A percentile compares a stretch with the other conserved stretches of the same genome.
Evolutionary conservation across 2,888 invertebrate genomes (phyloP).

Genomic region (Trichogramma evanescens): DNA sequence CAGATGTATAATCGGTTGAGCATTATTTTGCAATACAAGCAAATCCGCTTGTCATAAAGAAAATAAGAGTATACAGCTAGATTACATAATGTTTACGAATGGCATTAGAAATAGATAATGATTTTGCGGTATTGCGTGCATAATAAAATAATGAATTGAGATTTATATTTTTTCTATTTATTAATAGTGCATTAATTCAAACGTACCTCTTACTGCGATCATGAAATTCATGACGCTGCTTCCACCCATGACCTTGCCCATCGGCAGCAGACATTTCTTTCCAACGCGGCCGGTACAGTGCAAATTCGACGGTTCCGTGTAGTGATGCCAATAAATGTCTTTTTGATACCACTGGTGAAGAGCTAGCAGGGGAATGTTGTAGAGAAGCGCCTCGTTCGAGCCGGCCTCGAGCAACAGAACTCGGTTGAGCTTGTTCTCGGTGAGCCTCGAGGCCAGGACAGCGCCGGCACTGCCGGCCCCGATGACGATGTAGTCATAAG

Average conservation of each 20-base stretch:
- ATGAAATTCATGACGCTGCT: conserved; percentile 2
- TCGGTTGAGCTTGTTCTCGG: background rate
- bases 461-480: conserved; percentile 2
- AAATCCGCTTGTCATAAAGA: no score
- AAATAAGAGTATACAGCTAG: no score
- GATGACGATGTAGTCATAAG: conserved; percentile 2
- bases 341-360: background rate
- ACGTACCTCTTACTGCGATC: conserved; percentile 7
- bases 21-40: no score
- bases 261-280: background rate
- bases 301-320: background rate
- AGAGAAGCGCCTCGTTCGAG: background rate
- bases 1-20: no score
- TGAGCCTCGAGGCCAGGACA: background rate
- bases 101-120: no score
- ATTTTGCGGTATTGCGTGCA: no score
- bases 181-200: background rate
- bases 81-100: no score
- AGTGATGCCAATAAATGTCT: background rate
- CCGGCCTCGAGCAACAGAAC: conserved; percentile 9
- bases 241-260: conserved; percentile 10
- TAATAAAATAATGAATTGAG: no score
- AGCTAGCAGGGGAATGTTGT: background rate
- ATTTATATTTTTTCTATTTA: no score
- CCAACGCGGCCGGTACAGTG: background rate